A percentile compares a stretch with the other conserved stretches of the same genome.
phyloP scores from a whole-genome alignment of 2,888 invertebrate genomes.

The Biston stratarius region DNA sequence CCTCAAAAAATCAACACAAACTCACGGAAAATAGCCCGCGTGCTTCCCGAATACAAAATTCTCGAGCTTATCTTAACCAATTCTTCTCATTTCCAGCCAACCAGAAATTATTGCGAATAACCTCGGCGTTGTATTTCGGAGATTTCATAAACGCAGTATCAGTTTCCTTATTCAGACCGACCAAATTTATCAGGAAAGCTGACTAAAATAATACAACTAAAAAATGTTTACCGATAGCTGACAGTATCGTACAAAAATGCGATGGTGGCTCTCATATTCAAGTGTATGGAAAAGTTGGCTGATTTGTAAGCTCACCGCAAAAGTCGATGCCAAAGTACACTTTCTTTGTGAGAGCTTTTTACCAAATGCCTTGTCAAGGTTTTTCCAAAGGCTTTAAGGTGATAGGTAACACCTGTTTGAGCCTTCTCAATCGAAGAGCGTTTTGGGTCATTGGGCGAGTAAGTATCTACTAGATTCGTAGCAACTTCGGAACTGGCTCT shows the following conservation, averaged over 20 bases:
- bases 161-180: slow-evolving; percentile 16
- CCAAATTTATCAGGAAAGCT: background rate
- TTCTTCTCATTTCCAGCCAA: slow-evolving; percentile 32
- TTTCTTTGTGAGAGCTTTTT: slow-evolving; percentile 14
- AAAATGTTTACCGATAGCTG: background rate
- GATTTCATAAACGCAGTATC: slow-evolving; percentile 25
- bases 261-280: background rate
- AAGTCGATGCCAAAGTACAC: slow-evolving; percentile 16
- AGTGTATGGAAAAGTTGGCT: background rate
- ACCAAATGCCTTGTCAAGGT: slow-evolving; percentile 12
- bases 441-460: slow-evolving; percentile 8
- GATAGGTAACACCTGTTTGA: slow-evolving; percentile 15
- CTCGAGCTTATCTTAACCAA: slow-evolving; percentile 32
- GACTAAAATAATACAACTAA: background rate
- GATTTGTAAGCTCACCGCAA: slow-evolving; percentile 12
- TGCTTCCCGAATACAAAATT: slow-evolving; percentile 23
- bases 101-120: slow-evolving; percentile 35
- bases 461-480: too few relatives aligned
- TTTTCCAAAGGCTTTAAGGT: slow-evolving; percentile 16
- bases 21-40: background rate
- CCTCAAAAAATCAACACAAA: background rate
- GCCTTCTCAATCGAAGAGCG: background rate
- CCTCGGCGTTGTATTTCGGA: slow-evolving; percentile 25
- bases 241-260: background rate
- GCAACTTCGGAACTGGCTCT: too few relatives aligned